phyloP scores from a whole-genome alignment of 2,797 vertebrate genomes.

The Sebastes elongatus region DNA sequence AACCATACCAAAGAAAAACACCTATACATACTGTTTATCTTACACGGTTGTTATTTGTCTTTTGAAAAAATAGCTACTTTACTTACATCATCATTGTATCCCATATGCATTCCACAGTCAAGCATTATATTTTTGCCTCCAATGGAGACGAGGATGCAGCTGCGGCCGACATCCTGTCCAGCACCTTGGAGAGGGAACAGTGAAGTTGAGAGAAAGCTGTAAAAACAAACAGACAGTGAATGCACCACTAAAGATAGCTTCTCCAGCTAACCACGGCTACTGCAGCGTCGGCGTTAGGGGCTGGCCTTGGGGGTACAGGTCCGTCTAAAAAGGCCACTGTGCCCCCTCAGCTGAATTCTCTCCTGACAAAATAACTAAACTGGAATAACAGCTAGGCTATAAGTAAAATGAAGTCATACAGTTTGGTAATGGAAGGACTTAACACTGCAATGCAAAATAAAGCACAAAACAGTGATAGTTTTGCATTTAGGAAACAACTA shows the following conservation, averaged over 20 bases:
- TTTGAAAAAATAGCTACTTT: not conserved
- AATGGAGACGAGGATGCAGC: conserved; percentile 97
- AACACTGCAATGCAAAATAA: too few species aligned
- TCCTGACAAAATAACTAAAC: too few species aligned
- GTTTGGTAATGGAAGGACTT: too few species aligned
- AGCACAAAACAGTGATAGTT: too few species aligned
- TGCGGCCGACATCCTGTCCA: conserved; percentile 97
- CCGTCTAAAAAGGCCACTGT: too few species aligned
- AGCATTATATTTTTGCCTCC: conserved; percentile 98
- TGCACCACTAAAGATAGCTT: not conserved
- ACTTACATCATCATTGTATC: conserved; percentile 95
- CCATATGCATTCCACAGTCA: conserved; percentile 99
- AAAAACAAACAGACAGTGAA: not conserved
- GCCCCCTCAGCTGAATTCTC: too few species aligned
- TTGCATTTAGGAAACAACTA: too few species aligned
- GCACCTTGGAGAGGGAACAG: conserved; percentile 84
- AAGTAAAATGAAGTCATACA: too few species aligned
- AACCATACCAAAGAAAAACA: not conserved
- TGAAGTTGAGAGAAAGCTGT: not conserved
- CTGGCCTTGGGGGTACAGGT: too few species aligned
- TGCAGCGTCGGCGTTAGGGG: too few species aligned
- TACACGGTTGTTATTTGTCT: not conserved
- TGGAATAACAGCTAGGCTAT: too few species aligned
- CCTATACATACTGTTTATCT: not conserved
- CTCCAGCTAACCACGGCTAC: not conserved